Evolutionary conservation across 2,797 vertebrate species (phyloP).

Genomic region (Poeciliopsis paucimaculata): DNA sequence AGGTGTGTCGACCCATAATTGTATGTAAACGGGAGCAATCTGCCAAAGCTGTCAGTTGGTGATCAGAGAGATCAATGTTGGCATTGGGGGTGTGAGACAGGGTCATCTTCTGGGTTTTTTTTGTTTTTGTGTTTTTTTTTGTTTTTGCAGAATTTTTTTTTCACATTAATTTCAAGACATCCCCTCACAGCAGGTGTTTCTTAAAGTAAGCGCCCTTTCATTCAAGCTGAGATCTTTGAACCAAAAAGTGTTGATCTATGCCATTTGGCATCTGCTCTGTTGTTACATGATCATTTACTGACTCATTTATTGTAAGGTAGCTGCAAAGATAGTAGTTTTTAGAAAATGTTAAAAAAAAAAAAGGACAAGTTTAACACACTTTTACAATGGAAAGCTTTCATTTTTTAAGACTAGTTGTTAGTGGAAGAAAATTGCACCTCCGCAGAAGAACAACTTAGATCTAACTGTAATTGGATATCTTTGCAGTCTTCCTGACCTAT

Average conservation of each 20-base stretch:
- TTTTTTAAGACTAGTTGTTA: constrained; percentile 20
- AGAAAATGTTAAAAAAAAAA: constrained; percentile 26
- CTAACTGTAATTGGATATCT: constrained; percentile 15
- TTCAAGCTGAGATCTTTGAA: constrained; percentile 22
- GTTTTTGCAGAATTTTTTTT: constrained; percentile 12
- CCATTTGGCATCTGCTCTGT: constrained; percentile 10
- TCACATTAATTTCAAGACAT: constrained; percentile 28
- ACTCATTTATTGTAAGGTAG: constrained; percentile 29
- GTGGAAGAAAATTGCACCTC: constrained; percentile 19
- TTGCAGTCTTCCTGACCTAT: constrained; percentile 15
- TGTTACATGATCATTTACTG: constrained; percentile 39
- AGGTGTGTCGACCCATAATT: constrained; percentile 49
- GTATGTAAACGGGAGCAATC: constrained; percentile 37
- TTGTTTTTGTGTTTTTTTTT: too few relatives aligned
- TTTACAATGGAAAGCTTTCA: constrained; percentile 14
- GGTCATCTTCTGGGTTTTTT: constrained; percentile 13
- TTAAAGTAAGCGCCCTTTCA: constrained; percentile 27
- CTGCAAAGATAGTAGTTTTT: constrained; percentile 52
- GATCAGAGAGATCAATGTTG: constrained; percentile 17
- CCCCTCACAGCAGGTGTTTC: constrained; percentile 39
- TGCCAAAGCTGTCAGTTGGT: constrained; percentile 23
- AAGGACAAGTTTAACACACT: constrained; percentile 19
- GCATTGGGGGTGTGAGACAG: constrained; percentile 8
- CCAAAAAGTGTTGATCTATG: constrained; percentile 43
- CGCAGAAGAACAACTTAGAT: not conserved